A percentile compares a stretch with the other conserved stretches of the same genome.
These are phyloP conservation scores for Emmelina monodactyla DNA, from an alignment of 2,888 invertebrate genomes.

Conservation along the genomic window DNA sequence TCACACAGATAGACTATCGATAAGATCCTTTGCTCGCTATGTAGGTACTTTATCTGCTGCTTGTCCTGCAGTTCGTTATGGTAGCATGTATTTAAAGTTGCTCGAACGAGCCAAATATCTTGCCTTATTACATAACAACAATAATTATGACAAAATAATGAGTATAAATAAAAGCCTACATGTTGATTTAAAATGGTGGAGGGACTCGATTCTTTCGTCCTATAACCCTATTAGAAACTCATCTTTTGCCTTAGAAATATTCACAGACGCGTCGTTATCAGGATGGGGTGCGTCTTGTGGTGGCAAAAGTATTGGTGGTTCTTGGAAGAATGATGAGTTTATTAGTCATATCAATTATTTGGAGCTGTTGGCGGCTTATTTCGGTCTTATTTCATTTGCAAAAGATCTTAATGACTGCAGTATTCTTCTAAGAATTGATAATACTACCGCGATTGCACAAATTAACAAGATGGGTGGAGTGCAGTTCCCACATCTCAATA, in stretches of 20 bases:
- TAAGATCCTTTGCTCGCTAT: neutral
- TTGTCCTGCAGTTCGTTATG: neutral
- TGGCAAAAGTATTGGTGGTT: neutral
- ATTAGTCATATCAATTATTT: conserved; percentile 4
- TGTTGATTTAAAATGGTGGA: neutral
- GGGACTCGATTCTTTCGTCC: neutral
- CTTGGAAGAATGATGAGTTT: conserved; percentile 1
- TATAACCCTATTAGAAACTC: neutral
- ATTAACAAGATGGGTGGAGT: conserved; percentile 2
- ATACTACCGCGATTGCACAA: neutral
- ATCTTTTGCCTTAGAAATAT: neutral
- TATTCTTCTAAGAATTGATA: conserved; percentile 1
- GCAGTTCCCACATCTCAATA: conserved; percentile 3
- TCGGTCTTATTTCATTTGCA: conserved; percentile 1
- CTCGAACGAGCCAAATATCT: neutral
- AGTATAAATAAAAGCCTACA: neutral
- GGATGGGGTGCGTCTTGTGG: neutral
- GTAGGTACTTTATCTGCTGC: neutral
- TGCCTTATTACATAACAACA: neutral
- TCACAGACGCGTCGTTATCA: neutral
- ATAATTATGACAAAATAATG: neutral
- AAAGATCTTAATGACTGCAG: neutral
- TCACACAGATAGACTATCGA: neutral
- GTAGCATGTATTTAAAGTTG: neutral
- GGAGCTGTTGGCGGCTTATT: conserved; percentile 6